Conservation (phyloP, 2,888 invertebrate species). For the Belgica antarctica region DNA sequence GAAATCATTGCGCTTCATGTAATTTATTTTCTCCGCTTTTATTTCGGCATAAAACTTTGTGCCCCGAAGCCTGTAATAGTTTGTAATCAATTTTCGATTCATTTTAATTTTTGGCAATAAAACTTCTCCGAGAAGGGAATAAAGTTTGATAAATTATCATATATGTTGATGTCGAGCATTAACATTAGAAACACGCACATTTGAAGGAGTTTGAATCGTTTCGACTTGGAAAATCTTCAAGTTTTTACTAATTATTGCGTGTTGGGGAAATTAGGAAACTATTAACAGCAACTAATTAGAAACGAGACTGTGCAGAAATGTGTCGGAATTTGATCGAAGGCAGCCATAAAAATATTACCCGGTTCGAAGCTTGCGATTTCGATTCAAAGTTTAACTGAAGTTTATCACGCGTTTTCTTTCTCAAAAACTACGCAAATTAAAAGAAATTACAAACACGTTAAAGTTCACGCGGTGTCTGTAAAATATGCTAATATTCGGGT, state of each 20-base stretch:
- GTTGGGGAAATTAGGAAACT: neutral
- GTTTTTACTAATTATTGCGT: neutral
- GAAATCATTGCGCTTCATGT: slow-evolving; percentile 22
- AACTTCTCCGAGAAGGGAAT: neutral
- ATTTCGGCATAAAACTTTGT: too few relatives aligned
- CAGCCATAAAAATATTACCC: neutral
- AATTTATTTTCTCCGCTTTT: slow-evolving; percentile 36
- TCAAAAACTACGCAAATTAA: slow-evolving; percentile 3
- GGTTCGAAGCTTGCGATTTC: neutral
- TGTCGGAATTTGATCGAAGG: too few relatives aligned
- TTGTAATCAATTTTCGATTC: slow-evolving; percentile 41
- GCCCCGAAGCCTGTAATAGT: too few relatives aligned
- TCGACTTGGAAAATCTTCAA: neutral
- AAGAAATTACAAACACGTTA: slow-evolving; percentile 38
- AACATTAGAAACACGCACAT: neutral
- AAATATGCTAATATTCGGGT: neutral
- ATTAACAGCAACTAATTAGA: slow-evolving; percentile 3
- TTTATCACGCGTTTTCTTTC: neutral
- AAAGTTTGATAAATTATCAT: neutral
- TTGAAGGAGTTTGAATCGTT: neutral
- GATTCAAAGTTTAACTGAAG: neutral
- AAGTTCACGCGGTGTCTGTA: slow-evolving; percentile 26
- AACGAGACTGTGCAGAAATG: too few relatives aligned
- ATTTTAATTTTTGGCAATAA: slow-evolving; percentile 39
- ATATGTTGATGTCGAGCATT: neutral